Evolutionary conservation across 2,797 vertebrate species (phyloP).

Genomic region (Tangara arthus): DNA sequence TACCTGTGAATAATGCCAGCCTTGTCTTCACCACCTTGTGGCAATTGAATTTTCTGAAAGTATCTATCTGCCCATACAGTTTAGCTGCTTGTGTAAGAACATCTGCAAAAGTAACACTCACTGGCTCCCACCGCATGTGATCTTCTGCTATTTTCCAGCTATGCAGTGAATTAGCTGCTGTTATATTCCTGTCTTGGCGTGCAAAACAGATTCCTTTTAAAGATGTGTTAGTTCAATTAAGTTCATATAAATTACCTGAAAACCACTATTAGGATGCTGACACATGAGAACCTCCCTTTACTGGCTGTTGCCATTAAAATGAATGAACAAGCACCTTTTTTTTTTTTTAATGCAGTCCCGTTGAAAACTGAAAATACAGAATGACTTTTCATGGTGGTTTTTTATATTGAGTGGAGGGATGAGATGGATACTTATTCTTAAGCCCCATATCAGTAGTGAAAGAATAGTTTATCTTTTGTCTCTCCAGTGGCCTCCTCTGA

Average conservation of each 20-base stretch:
- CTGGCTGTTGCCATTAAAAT: neutral
- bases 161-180: neutral
- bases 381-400: neutral
- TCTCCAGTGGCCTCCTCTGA: neutral
- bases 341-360: neutral
- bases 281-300: neutral
- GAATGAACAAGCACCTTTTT: neutral
- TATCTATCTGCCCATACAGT: neutral
- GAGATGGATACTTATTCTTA: neutral
- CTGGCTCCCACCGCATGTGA: neutral
- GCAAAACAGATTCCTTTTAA: neutral
- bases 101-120: neutral
- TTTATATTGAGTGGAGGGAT: neutral
- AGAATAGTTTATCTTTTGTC: neutral
- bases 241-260: neutral
- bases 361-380: neutral
- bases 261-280: neutral
- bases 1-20: neutral
- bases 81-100: neutral
- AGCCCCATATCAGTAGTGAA: neutral
- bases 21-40: neutral
- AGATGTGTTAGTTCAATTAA: neutral
- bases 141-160: neutral
- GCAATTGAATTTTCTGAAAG: neutral
- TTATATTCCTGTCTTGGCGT: neutral